phyloP scores from a whole-genome alignment of 1,140 invertebrate genomes.

The Eueides isabella region DNA sequence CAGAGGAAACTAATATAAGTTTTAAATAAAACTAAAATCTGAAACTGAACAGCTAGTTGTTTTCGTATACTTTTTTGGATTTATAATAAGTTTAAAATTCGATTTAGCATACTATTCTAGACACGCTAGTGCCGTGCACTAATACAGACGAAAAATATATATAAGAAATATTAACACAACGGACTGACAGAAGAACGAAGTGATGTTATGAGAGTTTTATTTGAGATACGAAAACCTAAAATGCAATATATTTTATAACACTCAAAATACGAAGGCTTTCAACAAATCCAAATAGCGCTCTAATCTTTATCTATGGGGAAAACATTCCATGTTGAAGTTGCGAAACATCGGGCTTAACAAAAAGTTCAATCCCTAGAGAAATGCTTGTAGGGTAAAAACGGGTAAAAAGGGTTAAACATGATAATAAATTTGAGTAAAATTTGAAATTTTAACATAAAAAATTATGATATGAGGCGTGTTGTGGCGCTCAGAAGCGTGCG shows the following conservation, averaged over 20 bases:
- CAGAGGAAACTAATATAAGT: background rate
- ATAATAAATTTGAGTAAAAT: too few species aligned
- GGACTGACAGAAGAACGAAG: too few species aligned
- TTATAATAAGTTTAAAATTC: background rate
- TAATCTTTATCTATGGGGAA: background rate
- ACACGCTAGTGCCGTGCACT: too few species aligned
- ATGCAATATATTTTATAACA: too few species aligned
- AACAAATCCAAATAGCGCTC: background rate
- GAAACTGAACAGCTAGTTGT: background rate
- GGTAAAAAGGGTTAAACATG: conserved; percentile 13
- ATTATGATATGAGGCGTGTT: too few species aligned
- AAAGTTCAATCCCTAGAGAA: conserved; percentile 20
- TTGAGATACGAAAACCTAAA: too few species aligned
- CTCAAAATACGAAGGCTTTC: background rate
- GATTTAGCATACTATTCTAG: too few species aligned
- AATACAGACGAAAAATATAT: too few species aligned
- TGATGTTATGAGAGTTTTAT: too few species aligned
- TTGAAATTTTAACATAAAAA: too few species aligned
- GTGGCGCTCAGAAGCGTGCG: too few species aligned
- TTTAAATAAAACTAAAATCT: conserved; percentile 1
- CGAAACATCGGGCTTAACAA: conserved; percentile 17
- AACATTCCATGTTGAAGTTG: background rate
- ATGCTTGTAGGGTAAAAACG: background rate
- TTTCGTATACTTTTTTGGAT: background rate
- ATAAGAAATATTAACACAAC: too few species aligned